phyloP scores from a whole-genome alignment of 2,797 vertebrate species.

The Typhlichthys subterraneus region DNA sequence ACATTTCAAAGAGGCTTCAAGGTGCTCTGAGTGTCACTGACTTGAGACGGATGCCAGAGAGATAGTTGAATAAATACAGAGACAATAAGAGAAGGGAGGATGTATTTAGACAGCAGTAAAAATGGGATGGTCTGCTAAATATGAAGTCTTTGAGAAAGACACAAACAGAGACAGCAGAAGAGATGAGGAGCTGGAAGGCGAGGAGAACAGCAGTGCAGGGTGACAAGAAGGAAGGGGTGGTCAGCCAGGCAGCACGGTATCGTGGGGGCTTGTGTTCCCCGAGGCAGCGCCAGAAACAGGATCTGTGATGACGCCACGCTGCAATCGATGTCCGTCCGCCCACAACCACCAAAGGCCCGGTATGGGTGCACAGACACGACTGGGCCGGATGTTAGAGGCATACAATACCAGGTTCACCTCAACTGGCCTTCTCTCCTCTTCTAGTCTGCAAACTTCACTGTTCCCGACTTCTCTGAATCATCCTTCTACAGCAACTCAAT shows the following conservation, averaged over 20 bases:
- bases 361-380: constrained; percentile 14
- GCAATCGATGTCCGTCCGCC: constrained; percentile 42
- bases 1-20: constrained; percentile 23
- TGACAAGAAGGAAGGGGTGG: background rate
- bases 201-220: background rate
- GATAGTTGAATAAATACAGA: background rate
- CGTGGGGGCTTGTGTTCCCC: constrained; percentile 28
- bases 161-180: background rate
- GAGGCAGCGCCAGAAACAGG: constrained; percentile 31
- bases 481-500: no score
- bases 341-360: constrained; percentile 24
- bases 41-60: constrained; percentile 6
- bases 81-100: background rate
- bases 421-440: constrained; percentile 14
- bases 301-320: constrained; percentile 22
- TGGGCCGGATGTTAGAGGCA: constrained; percentile 36
- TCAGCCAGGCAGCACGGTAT: constrained; percentile 1
- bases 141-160: no score
- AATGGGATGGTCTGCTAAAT: background rate
- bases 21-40: constrained; percentile 14
- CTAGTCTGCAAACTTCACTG: constrained; percentile 34
- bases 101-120: background rate
- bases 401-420: constrained; percentile 28
- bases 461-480: constrained; percentile 30
- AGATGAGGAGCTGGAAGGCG: background rate